Evolutionary conservation across 2,888 invertebrate genomes (phyloP).

Genomic region (Zhuqinia jingwanae): DNA sequence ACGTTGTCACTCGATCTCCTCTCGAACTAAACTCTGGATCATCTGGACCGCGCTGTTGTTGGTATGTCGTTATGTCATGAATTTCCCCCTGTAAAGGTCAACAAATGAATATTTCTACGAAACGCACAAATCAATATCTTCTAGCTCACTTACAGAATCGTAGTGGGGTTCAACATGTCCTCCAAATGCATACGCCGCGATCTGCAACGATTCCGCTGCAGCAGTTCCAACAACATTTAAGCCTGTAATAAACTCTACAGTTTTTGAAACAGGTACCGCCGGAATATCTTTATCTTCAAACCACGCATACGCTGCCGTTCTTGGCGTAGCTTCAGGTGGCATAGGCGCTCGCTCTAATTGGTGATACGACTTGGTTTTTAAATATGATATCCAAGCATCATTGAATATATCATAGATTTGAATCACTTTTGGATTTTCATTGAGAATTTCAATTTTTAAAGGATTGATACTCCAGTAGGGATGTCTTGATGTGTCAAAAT

Average conservation of each 20-base stretch:
- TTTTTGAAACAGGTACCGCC: slow-evolving; percentile 67
- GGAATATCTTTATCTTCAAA: slow-evolving; percentile 74
- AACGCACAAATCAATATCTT: neutral
- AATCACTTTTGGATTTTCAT: slow-evolving; percentile 60
- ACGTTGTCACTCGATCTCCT: slow-evolving; percentile 76
- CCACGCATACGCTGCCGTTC: slow-evolving; percentile 78
- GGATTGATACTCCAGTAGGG: slow-evolving; percentile 70
- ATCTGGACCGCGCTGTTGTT: slow-evolving; percentile 56
- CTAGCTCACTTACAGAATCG: slow-evolving; percentile 70
- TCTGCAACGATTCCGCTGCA: slow-evolving; percentile 75
- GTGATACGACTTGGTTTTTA: slow-evolving; percentile 66
- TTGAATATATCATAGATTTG: slow-evolving; percentile 74
- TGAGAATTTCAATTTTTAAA: slow-evolving; percentile 71
- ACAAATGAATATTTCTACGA: slow-evolving; percentile 13
- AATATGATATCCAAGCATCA: slow-evolving; percentile 72
- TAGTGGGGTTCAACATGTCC: slow-evolving; percentile 77
- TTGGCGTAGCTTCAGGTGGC: slow-evolving; percentile 69
- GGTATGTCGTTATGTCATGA: neutral
- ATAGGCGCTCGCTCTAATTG: slow-evolving; percentile 74
- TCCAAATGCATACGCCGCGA: slow-evolving; percentile 78
- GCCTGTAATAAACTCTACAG: slow-evolving; percentile 76
- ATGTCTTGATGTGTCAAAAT: slow-evolving; percentile 63
- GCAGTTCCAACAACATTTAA: slow-evolving; percentile 74
- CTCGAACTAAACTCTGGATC: slow-evolving; percentile 65
- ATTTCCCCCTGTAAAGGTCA: slow-evolving; percentile 3